Evolutionary conservation across 1,140 invertebrate species (phyloP), one percentile per base, ranked within the genome.

Genomic region (Musca vetustissima): DNA sequence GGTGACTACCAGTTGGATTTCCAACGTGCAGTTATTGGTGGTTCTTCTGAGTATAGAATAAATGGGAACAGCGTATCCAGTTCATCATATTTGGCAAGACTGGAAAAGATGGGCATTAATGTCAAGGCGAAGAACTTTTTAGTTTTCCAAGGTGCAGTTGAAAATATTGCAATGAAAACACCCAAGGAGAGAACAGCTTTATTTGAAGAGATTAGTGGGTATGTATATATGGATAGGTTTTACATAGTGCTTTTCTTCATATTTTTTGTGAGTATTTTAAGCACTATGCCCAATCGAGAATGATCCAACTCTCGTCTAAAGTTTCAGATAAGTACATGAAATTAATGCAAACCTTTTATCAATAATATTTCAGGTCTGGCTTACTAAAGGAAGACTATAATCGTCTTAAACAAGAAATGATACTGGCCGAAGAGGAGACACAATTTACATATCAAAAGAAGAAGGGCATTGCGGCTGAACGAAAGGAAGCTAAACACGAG

Each of bases 121-220:
- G 96, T 98, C 1, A 99, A 99, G 84, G 97, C 96, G 0, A 98
- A 98, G 80, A 99, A 99, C 82, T 99, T 99, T 83, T 85, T 99
- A 19, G 98, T 99, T n/a, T 99, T 99, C 83, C 98, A 99, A 90
- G 98, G 98, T 9, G 97, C 97, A 21, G 97, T 99, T 2, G 98
- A 99, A 85, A 97, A 94, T 36, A 98, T 99, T 78, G 98, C 98
- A 6, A 99, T 99, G 97, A 99, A 99, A 86, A 99, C 97, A 85
- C 97, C 98, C 0, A 98, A 98, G 80, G 98, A 99, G 84, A 89
- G 97, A 76, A 99, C 97, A 19, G 89, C 90, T 14, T 87, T 99
- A 17, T 99, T 99, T 89, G 98, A 99, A 85, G 98, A 99, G 87
- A 98, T 99, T 49, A 98, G 97, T 85, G 92, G 92, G 79, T 79